These are phyloP conservation scores for Epinephelus coioides DNA, from an alignment of 2,797 vertebrate genomes.

Conservation along the genomic window DNA sequence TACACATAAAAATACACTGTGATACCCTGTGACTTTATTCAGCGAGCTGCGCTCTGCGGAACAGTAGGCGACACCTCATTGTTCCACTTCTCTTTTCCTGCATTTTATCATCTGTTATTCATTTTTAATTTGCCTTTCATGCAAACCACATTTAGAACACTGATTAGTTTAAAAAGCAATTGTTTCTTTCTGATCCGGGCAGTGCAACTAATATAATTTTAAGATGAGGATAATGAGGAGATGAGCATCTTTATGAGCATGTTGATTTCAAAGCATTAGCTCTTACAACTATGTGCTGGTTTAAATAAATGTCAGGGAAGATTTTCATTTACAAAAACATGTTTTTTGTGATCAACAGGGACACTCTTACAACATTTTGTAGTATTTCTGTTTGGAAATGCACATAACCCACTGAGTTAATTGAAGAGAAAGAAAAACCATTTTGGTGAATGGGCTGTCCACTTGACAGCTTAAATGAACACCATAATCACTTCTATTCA, in stretches of 20 bases:
- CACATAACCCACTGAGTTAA: constrained; percentile 12
- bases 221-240: neutral
- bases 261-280: too few species aligned
- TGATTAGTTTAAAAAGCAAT: neutral
- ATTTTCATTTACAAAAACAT: too few species aligned
- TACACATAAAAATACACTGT: too few species aligned
- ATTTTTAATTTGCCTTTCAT: constrained; percentile 5
- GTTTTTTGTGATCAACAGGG: too few species aligned
- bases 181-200: neutral
- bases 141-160: constrained; percentile 3
- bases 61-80: too few species aligned
- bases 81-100: too few species aligned
- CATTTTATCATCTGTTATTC: too few species aligned
- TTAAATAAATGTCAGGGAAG: too few species aligned
- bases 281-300: too few species aligned
- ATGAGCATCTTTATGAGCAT: too few species aligned
- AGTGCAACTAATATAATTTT: neutral
- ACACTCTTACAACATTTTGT: neutral
- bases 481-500: constrained; percentile 5
- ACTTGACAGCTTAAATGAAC: constrained; percentile 7
- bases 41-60: too few species aligned
- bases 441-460: neutral
- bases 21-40: too few species aligned
- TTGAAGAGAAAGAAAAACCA: neutral
- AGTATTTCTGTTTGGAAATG: neutral